Percentiles rank a stretch among this genome's conserved stretches.
phyloP scores from a whole-genome alignment of 2,113 vertebrate species.

The Brachionichthys hirsutus region DNA sequence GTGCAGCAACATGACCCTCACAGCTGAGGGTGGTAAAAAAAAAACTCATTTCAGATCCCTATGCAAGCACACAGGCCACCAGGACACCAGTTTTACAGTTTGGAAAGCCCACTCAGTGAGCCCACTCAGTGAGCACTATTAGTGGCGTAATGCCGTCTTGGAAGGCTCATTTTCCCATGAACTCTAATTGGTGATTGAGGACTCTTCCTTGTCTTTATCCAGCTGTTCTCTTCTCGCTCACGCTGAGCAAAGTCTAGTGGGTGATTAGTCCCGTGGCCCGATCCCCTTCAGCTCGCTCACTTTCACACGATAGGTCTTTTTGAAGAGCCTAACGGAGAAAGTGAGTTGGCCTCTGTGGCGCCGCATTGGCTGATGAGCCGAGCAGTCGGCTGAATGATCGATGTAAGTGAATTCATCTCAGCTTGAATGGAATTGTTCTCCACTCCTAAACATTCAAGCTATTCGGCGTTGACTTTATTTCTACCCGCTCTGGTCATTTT shows the following conservation, averaged over 20 bases:
- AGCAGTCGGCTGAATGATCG: constrained; percentile 32
- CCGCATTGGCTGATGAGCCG: constrained; percentile 24
- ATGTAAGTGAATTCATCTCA: constrained; percentile 17
- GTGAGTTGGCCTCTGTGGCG: constrained; percentile 22
- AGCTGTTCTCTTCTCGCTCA: constrained; percentile 32
- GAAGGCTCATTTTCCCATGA: constrained; percentile 47
- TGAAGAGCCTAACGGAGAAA: constrained; percentile 23
- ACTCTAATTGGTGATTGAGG: constrained; percentile 52
- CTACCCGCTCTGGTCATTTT: not conserved
- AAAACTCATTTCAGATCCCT: constrained; percentile 49
- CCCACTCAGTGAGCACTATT: constrained; percentile 37
- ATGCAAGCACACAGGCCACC: constrained; percentile 38
- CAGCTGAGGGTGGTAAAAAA: constrained; percentile 50
- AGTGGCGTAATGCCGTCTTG: constrained; percentile 44
- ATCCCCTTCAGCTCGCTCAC: constrained; percentile 20
- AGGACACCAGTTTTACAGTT: constrained; percentile 33
- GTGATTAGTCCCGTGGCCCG: constrained; percentile 40
- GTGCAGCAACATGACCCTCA: too few relatives aligned
- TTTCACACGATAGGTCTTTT: constrained; percentile 45
- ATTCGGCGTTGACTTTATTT: constrained; percentile 21
- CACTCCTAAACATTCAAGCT: constrained; percentile 5
- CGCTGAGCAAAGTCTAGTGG: constrained; percentile 17
- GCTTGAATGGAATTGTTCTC: constrained; percentile 8
- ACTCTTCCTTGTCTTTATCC: constrained; percentile 31
- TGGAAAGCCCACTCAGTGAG: constrained; percentile 49